Evolutionary conservation across 2,888 invertebrate genomes (phyloP).

Genomic region (Caenorhabditis drosophilae): DNA sequence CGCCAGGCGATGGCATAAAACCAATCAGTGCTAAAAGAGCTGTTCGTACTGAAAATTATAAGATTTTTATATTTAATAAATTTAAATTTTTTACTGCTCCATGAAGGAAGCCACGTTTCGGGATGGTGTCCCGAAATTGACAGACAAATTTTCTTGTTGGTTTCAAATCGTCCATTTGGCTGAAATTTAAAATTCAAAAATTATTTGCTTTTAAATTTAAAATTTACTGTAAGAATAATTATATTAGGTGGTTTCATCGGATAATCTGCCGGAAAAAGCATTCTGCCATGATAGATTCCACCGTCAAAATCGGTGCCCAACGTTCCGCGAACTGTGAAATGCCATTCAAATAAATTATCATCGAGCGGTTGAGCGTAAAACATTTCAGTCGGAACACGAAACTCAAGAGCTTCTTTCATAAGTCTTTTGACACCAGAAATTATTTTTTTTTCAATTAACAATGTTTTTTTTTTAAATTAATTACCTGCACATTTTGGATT

Average conservation of each 20-base stretch:
- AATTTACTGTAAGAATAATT: constrained; percentile 82
- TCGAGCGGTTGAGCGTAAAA: constrained; percentile 87
- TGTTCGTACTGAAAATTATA: constrained; percentile 77
- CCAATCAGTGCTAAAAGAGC: constrained; percentile 88
- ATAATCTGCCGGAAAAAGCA: constrained; percentile 88
- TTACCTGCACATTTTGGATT: constrained; percentile 50
- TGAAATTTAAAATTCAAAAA: constrained; percentile 70
- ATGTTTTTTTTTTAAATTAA: constrained; percentile 4
- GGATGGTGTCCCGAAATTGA: constrained; percentile 95
- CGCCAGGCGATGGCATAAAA: constrained; percentile 89
- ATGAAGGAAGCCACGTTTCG: constrained; percentile 96
- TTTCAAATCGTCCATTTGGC: constrained; percentile 92
- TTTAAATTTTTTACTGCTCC: constrained; percentile 77
- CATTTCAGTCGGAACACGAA: constrained; percentile 85
- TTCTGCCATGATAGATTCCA: constrained; percentile 89
- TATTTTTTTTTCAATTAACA: constrained; percentile 5
- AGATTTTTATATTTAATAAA: background rate
- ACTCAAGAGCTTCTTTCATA: constrained; percentile 87
- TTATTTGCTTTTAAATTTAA: background rate
- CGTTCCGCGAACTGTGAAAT: constrained; percentile 90
- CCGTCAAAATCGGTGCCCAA: constrained; percentile 83
- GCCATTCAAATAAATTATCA: constrained; percentile 96
- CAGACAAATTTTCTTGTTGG: constrained; percentile 90
- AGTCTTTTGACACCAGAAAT: constrained; percentile 84
- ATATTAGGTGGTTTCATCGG: constrained; percentile 97